Conservation (phyloP, 2,888 invertebrate genomes). For the Coleophora deauratella region DNA sequence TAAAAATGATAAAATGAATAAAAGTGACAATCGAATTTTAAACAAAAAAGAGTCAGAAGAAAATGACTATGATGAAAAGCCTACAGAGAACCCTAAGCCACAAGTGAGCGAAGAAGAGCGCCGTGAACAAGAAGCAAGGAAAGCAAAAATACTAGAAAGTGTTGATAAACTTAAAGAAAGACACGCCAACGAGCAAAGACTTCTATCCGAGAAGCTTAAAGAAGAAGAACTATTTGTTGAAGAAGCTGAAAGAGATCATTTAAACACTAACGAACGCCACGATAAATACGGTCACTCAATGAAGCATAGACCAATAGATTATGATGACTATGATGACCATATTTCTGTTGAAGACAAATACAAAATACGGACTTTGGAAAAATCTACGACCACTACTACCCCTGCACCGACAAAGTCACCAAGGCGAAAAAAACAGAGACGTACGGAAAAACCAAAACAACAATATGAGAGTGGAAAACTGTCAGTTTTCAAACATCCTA, state of each 20-base stretch:
- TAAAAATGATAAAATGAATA: slow-evolving; percentile 11
- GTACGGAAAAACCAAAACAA: slow-evolving; percentile 22
- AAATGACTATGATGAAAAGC: slow-evolving; percentile 34
- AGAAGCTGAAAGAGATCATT: slow-evolving; percentile 38
- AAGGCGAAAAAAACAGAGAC: slow-evolving; percentile 2
- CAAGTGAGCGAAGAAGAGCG: slow-evolving; percentile 32
- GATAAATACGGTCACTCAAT: slow-evolving; percentile 33
- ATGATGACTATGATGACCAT: slow-evolving; percentile 49
- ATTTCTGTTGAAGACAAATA: slow-evolving; percentile 39
- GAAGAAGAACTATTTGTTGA: slow-evolving; percentile 55
- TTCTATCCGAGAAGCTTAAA: slow-evolving; percentile 47
- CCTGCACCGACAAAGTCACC: slow-evolving; percentile 14
- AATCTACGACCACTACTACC: slow-evolving; percentile 15
- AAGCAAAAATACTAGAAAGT: slow-evolving; percentile 45
- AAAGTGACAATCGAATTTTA: slow-evolving; percentile 3
- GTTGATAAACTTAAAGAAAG: slow-evolving; percentile 57
- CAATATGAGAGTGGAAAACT: slow-evolving; percentile 33
- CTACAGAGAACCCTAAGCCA: slow-evolving; percentile 28
- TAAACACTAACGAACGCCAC: slow-evolving; percentile 15
- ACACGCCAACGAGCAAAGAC: slow-evolving; percentile 50
- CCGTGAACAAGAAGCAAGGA: slow-evolving; percentile 47
- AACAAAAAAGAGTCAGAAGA: slow-evolving; percentile 26
- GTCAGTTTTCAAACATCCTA: slow-evolving; percentile 55
- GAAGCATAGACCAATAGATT: slow-evolving; percentile 27
- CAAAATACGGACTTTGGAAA: slow-evolving; percentile 23